Percentiles rank a stretch among this genome's conserved stretches.
Conservation (phyloP, 2,797 vertebrate species). For the Acomys russatus region DNA sequence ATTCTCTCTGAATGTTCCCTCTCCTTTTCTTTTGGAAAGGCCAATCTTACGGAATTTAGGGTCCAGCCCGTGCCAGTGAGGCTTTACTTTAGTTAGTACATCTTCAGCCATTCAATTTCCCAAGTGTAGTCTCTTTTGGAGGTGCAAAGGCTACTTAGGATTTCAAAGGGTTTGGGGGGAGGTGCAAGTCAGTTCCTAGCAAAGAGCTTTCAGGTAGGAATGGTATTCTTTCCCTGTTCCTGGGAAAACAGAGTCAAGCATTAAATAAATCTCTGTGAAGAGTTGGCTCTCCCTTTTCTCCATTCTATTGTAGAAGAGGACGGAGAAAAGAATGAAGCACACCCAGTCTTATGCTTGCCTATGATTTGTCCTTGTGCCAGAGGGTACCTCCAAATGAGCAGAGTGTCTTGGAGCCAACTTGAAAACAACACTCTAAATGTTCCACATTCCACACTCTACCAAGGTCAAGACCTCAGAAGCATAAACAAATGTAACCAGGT, state of each 20-base stretch:
- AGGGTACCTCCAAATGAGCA: not conserved
- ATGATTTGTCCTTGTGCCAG: not conserved
- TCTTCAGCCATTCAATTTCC: not conserved
- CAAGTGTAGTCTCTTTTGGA: not conserved
- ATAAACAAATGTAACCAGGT: slow-evolving; percentile 37
- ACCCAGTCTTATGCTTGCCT: not conserved
- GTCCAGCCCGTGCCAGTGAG: not conserved
- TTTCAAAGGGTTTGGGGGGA: not conserved
- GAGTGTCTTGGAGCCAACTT: not conserved
- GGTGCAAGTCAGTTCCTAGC: not conserved
- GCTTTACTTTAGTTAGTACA: not conserved
- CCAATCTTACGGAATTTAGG: not conserved
- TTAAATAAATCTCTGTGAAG: not conserved
- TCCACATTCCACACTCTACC: slow-evolving; percentile 53
- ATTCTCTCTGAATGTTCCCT: not conserved
- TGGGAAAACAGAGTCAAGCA: not conserved
- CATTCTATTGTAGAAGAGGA: not conserved
- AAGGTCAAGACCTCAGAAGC: slow-evolving; percentile 60
- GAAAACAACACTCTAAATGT: not conserved
- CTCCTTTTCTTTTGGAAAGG: slow-evolving; percentile 2
- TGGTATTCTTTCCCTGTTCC: not conserved
- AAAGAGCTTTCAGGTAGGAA: not conserved
- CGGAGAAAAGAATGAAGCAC: not conserved
- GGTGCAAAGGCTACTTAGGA: not conserved
- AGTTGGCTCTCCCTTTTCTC: not conserved